Conservation (phyloP, 2,888 invertebrate species). For the Caenorhabditis sp. region DNA sequence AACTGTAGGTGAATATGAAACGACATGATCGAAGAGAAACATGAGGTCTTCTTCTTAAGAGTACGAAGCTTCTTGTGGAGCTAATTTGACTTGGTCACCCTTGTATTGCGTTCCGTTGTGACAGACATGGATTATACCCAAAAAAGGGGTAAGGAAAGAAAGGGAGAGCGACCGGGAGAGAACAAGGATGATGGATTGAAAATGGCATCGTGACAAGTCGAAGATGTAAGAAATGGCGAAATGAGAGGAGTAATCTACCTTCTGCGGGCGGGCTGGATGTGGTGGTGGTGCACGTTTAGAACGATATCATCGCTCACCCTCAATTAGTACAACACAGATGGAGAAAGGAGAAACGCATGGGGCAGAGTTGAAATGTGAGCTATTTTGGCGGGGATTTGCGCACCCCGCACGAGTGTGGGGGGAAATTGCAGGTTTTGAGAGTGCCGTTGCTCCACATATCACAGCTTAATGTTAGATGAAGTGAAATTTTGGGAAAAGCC, state of each 20-base stretch:
- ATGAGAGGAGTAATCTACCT: no score
- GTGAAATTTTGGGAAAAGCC: neutral
- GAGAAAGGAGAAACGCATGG: neutral
- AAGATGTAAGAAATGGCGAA: no score
- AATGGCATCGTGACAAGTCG: conserved; percentile 1
- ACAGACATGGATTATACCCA: conserved; percentile 7
- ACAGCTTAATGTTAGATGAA: neutral
- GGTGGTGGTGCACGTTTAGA: no score
- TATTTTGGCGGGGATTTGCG: neutral
- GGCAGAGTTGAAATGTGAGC: neutral
- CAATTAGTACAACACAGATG: no score
- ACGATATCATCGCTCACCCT: no score
- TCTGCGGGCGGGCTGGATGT: no score
- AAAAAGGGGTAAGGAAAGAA: neutral
- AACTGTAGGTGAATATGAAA: neutral
- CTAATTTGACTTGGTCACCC: neutral
- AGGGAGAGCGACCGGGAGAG: neutral
- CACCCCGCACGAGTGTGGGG: neutral
- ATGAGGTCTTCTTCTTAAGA: no score
- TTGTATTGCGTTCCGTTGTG: neutral
- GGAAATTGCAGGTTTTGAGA: neutral
- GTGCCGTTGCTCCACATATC: neutral
- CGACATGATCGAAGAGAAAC: no score
- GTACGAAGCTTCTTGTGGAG: neutral
- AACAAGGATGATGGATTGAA: conserved; percentile 5